Base-by-base conservation (phyloP, 2,888 invertebrate genomes). In the Tachina lurida region DNA sequence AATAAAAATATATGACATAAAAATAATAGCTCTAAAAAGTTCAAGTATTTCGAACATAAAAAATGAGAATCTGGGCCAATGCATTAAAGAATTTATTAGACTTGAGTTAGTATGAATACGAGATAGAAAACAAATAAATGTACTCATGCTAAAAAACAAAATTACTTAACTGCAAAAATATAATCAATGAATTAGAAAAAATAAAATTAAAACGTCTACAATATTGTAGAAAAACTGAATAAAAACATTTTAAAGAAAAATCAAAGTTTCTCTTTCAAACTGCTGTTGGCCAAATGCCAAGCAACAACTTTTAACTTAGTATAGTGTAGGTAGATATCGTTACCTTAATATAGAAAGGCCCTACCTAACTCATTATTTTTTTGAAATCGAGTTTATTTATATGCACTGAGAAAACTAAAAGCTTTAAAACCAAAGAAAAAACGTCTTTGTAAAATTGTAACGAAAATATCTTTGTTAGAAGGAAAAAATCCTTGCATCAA, bases 231-330 rank as follows among this genome's bases (percentile, higher is more conserved):
- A 76, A 63, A 76, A 71, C 22, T 22, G 17, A 62, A 31, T 45
- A 43, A 78, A 56, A 76, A 65, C 54, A 56, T 45, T 19, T 31
- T 31, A 31, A 45, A 58, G 58, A 62, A 70, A 83, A 71, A 77
- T 65, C 65, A 79, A 85, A 86, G 86, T 86, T 86, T 86, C 83
- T 83, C 82, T 83, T 83, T 83, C 79, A 86, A 76, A 83, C 56
- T 79, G 75, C 63, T 80, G 83, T 86, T 86, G 83, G 86, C 79
- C 67, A 79, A 86, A 83, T 79, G 78, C 83, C 86, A 83, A 83
- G 54, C 75, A 79, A 78, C 67, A 78, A 76, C 75, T 79, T 67
- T 83, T 45, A 71, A 76, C 70, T 81, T 60, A 19, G 15, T 74
- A 43, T 58, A 19, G 17, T 74, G 43, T 58, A 60, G 15, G 49